Base-by-base conservation (phyloP, 2,888 invertebrate genomes). In the Hydropsyche betteni region DNA sequence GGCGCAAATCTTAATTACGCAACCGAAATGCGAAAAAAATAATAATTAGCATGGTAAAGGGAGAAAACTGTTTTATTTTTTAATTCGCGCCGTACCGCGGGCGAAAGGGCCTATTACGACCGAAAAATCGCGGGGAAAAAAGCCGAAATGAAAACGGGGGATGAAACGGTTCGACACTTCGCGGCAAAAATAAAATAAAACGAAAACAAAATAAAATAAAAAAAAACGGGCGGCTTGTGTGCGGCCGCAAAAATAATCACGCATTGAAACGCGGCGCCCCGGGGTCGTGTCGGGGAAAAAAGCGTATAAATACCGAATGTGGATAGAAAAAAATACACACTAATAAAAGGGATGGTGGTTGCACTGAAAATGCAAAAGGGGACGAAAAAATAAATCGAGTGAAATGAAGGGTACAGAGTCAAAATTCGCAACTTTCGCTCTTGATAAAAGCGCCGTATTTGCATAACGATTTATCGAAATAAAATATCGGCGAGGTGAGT, bases 171-270 rank as follows among this genome's bases (percentile, higher is more conserved):
- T 44, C 44, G 44, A 44, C 44, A 44, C 44, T 44, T 44, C 44
- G 44, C 44, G 44, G 44, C 6, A 44, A 44, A 44, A 44, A 44
- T 44, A 44, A 44, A 14, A 55, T 14, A 55, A 55, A 55, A n/a
- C 6, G 6, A 44, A 44, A 14, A 55, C 6, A 55, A 55, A 55
- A n/a, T 10, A 10, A 55, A 14, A 55, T 55, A 55, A 55, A 55
- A 55, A 55, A 55, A 6, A n/a, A n/a, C 14, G 55, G 33, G 53
- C 52, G 53, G 53, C 44, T 58, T 75, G 75, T 75, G 75, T 58
- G 50, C 58, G 36, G 51, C 61, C 70, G 75, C 75, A 61, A 55
- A 75, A 58, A 70, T 69, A 58, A 69, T 75, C 53, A 75, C 70
- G 33, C 75, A 70, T 75, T 58, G 75, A 69, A 74, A 68, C 52